Base-by-base conservation (phyloP, 2,113 vertebrate species). In the Morphnarchus princeps region DNA sequence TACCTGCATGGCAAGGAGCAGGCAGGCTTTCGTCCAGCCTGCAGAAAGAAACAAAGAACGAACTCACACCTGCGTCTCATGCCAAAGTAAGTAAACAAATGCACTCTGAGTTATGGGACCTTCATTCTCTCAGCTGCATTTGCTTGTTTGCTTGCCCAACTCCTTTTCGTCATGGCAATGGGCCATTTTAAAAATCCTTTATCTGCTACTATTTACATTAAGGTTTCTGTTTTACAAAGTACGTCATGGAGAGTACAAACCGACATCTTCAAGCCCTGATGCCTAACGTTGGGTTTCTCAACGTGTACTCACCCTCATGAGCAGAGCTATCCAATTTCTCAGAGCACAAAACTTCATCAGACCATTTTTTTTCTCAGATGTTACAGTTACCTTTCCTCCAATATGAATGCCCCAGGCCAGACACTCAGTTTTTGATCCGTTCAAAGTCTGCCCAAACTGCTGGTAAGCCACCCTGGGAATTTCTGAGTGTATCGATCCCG, bases 61-160 rank as follows among this genome's bases (percentile, higher is more conserved):
- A 82, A 38, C 94, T 92, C 95, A 82, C 96, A 96, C 93, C 94
- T 95, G 91, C 0, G 0, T 13, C 78, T 65, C 91, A 8, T 55
- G 82, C 92, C 91, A 91, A 93, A 92, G 93, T 54, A 82, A 95
- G 95, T 87, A 94, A 95, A 95, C 66, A 97, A 95, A 69, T 32
- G 78, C 70, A 18, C 80, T 10, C 17, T 79, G 91, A 96, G 81
- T 94, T 87, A 87, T 79, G 89, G 81, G 69, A 82, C 81, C 29
- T 96, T 81, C 90, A 49, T 92, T 71, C 93, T 49, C 78, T 84
- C 91, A 72, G 87, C 91, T 93, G 69, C 69, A 0, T 90, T 92
- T 54, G 43, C 86, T 89, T 91, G 80, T 97, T 95, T 90, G 84
- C 93, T 85, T 82, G 73, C 90, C 63, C 76, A 57, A 15, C 42